Conservation (phyloP, 2,113 vertebrate genomes). For the Poeciliopsis occidentalis region DNA sequence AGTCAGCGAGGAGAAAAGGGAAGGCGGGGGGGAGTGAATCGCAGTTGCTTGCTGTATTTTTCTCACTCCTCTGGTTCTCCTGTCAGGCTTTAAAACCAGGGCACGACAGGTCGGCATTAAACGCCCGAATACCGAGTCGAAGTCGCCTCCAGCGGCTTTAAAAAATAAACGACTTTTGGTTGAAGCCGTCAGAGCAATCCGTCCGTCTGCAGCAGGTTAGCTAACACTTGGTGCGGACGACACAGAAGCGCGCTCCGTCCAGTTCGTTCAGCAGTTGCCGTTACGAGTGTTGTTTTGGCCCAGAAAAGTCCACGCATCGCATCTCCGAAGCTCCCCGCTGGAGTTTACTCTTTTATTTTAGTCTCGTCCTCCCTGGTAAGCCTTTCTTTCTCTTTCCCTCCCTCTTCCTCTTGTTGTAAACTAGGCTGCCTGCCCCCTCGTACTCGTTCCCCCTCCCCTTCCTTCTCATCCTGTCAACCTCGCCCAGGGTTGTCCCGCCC, state of each 20-base stretch:
- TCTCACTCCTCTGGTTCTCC: conserved; percentile 17
- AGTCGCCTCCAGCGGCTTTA: conserved; percentile 22
- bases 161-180: conserved; percentile 20
- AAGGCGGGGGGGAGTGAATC: conserved; percentile 21
- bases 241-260: conserved; percentile 58
- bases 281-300: conserved; percentile 37
- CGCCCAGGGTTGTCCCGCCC: conserved; percentile 80
- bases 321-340: conserved; percentile 39
- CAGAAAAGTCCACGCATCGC: conserved; percentile 54
- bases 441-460: conserved; percentile 55
- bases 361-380: conserved; percentile 29
- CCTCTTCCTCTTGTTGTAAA: conserved; percentile 81
- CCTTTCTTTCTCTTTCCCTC: conserved; percentile 72
- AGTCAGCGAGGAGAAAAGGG: conserved; percentile 25
- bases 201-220: conserved; percentile 75
- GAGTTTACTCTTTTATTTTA: conserved; percentile 55
- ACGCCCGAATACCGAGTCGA: conserved; percentile 20
- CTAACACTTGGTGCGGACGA: conserved; percentile 69
- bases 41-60: conserved; percentile 22
- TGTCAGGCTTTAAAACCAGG: conserved; percentile 19
- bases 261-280: conserved; percentile 13
- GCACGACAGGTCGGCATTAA: conserved; percentile 13
- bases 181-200: conserved; percentile 55
- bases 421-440: conserved; percentile 74
- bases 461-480: conserved; percentile 80